Conservation (phyloP, 2,888 invertebrate genomes). For the Diaphora mendica region DNA sequence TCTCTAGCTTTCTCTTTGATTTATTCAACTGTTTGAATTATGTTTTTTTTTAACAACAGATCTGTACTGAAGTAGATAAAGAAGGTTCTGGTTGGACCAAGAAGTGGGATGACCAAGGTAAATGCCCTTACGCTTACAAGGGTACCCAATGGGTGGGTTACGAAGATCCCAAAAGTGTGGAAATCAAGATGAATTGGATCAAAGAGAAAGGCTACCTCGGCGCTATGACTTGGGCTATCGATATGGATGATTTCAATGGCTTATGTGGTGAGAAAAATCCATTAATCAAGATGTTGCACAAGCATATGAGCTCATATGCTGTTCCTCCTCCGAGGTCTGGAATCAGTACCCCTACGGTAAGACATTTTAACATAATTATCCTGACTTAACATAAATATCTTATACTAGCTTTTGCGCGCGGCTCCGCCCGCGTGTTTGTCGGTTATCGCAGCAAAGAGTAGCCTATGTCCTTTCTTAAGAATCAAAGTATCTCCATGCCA, state of each 20-base stretch:
- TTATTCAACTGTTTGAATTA: background rate
- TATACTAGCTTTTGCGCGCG: too few species aligned
- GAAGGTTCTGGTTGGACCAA: slow-evolving; percentile 92
- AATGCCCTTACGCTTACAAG: slow-evolving; percentile 94
- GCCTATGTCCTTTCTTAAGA: too few species aligned
- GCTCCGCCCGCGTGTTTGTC: too few species aligned
- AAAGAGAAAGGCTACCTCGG: slow-evolving; percentile 92
- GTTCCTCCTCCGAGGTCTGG: slow-evolving; percentile 89
- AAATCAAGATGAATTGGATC: slow-evolving; percentile 96
- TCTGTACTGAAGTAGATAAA: slow-evolving; percentile 91
- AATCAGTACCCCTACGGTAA: slow-evolving; percentile 89
- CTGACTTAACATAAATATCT: background rate
- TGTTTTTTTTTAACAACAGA: slow-evolving; percentile 76
- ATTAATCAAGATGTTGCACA: slow-evolving; percentile 90
- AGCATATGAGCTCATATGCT: slow-evolving; percentile 89
- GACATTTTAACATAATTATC: slow-evolving; percentile 32
- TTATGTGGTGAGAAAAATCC: slow-evolving; percentile 92
- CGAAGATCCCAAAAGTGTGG: slow-evolving; percentile 92
- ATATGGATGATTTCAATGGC: slow-evolving; percentile 96
- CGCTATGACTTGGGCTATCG: slow-evolving; percentile 97
- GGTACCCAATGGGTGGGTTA: slow-evolving; percentile 97
- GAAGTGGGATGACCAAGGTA: slow-evolving; percentile 93
- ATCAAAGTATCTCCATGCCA: too few species aligned
- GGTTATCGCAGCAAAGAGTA: too few species aligned
- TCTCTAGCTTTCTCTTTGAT: background rate